Conservation (phyloP, 64 coral and sea anemone species). For the Pachyseris speciosa region DNA sequence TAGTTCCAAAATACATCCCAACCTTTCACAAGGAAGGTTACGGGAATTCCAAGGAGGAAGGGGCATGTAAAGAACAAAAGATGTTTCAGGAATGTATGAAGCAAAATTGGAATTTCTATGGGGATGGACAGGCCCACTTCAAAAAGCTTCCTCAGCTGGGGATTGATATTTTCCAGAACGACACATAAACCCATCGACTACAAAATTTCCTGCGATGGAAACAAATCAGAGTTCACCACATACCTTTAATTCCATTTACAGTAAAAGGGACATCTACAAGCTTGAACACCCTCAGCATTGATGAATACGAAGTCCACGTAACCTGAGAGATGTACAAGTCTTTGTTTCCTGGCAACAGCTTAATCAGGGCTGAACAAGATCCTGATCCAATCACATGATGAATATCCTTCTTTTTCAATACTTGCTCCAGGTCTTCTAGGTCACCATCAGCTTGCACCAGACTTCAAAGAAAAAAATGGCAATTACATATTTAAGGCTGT, state of each 20-base stretch:
- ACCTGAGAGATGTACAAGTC: slow-evolving; percentile 97
- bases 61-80: too few relatives aligned
- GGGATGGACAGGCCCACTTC: too few relatives aligned
- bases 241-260: slow-evolving; percentile 67
- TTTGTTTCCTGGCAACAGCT: slow-evolving; percentile 90
- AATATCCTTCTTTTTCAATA: slow-evolving; percentile 72
- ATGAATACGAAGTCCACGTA: slow-evolving; percentile 70
- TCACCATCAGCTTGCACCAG: slow-evolving; percentile 76
- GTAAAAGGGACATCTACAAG: slow-evolving; percentile 82
- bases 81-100: too few relatives aligned
- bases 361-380: slow-evolving; percentile 93
- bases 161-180: too few relatives aligned
- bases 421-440: slow-evolving; percentile 47
- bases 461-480: slow-evolving; percentile 38
- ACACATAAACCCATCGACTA: too few relatives aligned
- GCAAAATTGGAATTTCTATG: too few relatives aligned
- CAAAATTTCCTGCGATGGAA: background rate
- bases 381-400: slow-evolving; percentile 72
- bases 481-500: background rate
- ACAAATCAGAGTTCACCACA: background rate
- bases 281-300: slow-evolving; percentile 87
- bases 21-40: too few relatives aligned
- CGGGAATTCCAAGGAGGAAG: too few relatives aligned
- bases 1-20: too few relatives aligned
- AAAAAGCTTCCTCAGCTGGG: too few relatives aligned